phyloP scores from a whole-genome alignment of 2,797 vertebrate species.

The Knipowitschia caucasica region DNA sequence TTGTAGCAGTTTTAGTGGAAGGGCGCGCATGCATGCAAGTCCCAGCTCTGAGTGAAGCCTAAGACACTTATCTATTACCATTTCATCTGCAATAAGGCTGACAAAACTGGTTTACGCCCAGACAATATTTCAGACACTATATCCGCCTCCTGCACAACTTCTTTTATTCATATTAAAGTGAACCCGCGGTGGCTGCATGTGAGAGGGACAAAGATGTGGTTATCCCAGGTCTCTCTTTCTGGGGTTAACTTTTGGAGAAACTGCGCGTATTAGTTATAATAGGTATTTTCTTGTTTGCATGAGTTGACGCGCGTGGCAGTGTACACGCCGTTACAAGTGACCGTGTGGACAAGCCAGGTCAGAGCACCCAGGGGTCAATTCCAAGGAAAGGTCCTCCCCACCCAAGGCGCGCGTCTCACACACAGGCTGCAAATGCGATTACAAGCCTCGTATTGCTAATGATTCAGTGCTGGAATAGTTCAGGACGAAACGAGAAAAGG shows the following conservation, averaged over 20 bases:
- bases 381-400: slow-evolving; percentile 46
- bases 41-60: slow-evolving; percentile 35
- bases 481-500: background rate
- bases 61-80: slow-evolving; percentile 53
- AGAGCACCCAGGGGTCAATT: slow-evolving; percentile 66
- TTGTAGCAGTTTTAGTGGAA: slow-evolving; percentile 28
- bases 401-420: slow-evolving; percentile 46
- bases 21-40: slow-evolving; percentile 38
- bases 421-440: slow-evolving; percentile 43
- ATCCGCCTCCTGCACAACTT: slow-evolving; percentile 78
- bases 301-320: slow-evolving; percentile 39
- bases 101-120: slow-evolving; percentile 81
- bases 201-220: slow-evolving; percentile 62
- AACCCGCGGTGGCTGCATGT: slow-evolving; percentile 65
- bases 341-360: slow-evolving; percentile 52
- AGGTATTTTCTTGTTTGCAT: slow-evolving; percentile 32
- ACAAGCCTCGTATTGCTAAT: slow-evolving; percentile 42
- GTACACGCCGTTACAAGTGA: slow-evolving; percentile 39
- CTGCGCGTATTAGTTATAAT: slow-evolving; percentile 30
- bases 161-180: slow-evolving; percentile 68
- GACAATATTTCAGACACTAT: slow-evolving; percentile 83
- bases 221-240: slow-evolving; percentile 28
- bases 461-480: slow-evolving; percentile 27
- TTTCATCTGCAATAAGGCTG: slow-evolving; percentile 75
- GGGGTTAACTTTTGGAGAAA: slow-evolving; percentile 53